Base-by-base conservation (phyloP, 2,113 vertebrate genomes). In the Myiozetetes cayanensis region DNA sequence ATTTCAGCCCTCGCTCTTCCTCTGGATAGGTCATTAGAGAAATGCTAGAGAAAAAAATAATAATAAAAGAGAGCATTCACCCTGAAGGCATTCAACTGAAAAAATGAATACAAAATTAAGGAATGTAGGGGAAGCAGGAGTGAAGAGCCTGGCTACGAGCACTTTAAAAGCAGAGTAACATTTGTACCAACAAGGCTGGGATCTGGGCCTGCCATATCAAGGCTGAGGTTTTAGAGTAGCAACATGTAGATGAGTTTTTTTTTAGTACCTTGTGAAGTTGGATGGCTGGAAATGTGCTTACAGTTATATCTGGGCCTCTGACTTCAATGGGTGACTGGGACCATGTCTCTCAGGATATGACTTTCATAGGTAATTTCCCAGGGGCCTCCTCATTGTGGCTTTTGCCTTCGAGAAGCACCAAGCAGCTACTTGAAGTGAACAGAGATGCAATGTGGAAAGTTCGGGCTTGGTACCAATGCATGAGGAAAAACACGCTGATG, bases 1-100 rank as follows among this genome's bases (percentile, higher is more conserved):
- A 95, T 94, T 97, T 96, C 61, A 97, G 52, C 76, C 41, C 23
- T 93, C 0, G 1, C 30, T 93, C 50, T 93, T 93, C 68, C 68
- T 88, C 85, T 61, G 59, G 52, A 33, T 66, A 84, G 55, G 41
- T 95, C 58, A 74, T 95, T 93, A 89, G 73, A 71, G 56, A 75
- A 89, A 83, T 43, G 35, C 14, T 41, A 44, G 30, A 92, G 76
- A 30, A 85, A 90, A 92, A 91, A 84, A 43, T 6, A 41, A 13
- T 6, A 71, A 18, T 14, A 17, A 85, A 61, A 81, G 68, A 68
- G 68, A 70, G 2, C 14, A 46, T 91, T 91, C 13, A 91, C 35
- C 80, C 56, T 79, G 47, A 91, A 91, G 61, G 49, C 20, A 90
- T 78, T 93, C 24, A 72, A 28, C 28, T 56, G 37, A 59, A 56